Evolutionary conservation across 2,797 vertebrate genomes (phyloP).

Genomic region (Cynopterus sphinx): DNA sequence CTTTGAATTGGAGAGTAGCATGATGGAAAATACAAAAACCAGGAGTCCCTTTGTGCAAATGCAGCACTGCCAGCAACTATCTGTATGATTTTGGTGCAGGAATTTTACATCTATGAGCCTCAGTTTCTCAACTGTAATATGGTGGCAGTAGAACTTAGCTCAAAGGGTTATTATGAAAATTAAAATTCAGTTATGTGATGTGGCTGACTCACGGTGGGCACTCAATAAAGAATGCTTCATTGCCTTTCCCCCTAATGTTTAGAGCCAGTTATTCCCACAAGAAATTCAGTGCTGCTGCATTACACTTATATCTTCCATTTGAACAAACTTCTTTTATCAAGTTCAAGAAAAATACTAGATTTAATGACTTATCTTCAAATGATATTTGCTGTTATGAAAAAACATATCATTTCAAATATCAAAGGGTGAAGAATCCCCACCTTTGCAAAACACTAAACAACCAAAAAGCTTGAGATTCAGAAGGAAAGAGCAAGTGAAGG

Average conservation of each 20-base stretch:
- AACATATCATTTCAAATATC: not conserved
- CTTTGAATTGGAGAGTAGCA: not conserved
- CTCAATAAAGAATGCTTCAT: not conserved
- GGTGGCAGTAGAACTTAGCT: not conserved
- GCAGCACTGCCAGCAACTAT: not conserved
- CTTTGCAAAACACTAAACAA: not conserved
- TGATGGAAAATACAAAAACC: not conserved
- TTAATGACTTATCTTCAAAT: not conserved
- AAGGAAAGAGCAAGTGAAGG: not conserved
- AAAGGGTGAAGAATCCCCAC: not conserved
- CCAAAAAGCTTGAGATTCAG: not conserved
- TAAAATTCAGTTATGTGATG: not conserved
- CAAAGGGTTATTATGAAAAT: not conserved
- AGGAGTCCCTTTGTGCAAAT: not conserved
- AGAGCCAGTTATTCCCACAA: not conserved
- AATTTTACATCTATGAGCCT: not conserved
- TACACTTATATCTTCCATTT: not conserved
- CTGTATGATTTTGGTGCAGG: not conserved
- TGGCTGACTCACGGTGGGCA: not conserved
- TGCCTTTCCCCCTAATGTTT: not conserved
- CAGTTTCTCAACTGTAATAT: not conserved
- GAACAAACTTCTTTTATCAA: not conserved
- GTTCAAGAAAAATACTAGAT: not conserved
- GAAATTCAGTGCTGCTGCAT: not conserved
- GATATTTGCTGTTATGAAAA: not conserved